Evolutionary conservation across 2,888 invertebrate species (phyloP).

Genomic region (Sinohyriopsis cumingii): DNA sequence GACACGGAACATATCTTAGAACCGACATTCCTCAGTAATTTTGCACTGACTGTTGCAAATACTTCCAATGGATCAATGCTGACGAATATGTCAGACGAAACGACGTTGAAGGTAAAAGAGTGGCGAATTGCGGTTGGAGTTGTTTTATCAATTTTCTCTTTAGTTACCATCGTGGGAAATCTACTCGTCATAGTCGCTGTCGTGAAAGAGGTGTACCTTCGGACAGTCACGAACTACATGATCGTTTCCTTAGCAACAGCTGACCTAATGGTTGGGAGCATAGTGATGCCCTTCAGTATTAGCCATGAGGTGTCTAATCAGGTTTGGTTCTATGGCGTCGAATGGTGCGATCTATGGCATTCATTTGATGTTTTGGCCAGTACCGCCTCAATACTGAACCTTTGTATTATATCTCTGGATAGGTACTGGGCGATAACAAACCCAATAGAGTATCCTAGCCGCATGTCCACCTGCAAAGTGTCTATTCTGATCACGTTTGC

Average conservation of each 20-base stretch:
- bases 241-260: constrained; percentile 97
- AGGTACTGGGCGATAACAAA: constrained; percentile 99
- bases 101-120: no score
- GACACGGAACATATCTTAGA: no score
- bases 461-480: constrained; percentile 92
- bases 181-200: constrained; percentile 95
- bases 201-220: constrained; percentile 90
- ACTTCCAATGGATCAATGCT: no score
- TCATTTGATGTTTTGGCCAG: constrained; percentile 97
- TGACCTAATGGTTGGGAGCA: constrained; percentile 94
- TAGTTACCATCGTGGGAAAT: constrained; percentile 96
- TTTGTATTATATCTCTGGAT: constrained; percentile 96
- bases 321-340: constrained; percentile 91
- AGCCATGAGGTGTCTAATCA: constrained; percentile 63
- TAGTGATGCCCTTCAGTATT: constrained; percentile 93
- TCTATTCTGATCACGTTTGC: constrained; percentile 91
- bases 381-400: constrained; percentile 96
- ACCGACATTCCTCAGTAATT: no score
- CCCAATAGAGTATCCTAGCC: constrained; percentile 96
- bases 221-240: constrained; percentile 98
- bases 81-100: no score
- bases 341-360: constrained; percentile 98
- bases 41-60: no score
- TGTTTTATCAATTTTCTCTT: constrained; percentile 87
- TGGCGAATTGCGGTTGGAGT: constrained; percentile 75